Base-by-base conservation (phyloP, 1,140 invertebrate genomes). In the Neelides sp. region DNA sequence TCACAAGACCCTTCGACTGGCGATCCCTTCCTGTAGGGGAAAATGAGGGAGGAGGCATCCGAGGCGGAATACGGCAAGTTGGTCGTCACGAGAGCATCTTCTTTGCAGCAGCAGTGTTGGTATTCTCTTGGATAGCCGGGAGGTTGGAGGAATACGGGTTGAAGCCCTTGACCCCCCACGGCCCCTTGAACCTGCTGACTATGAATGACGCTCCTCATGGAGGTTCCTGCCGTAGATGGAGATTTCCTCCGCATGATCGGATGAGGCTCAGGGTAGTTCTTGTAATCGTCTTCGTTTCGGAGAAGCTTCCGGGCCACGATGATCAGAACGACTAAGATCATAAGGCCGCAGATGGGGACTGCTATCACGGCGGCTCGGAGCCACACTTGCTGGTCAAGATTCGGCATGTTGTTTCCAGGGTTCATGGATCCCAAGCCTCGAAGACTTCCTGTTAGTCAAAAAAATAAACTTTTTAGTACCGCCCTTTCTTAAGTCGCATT, bases 311-410 rank as follows among this genome's bases (percentile, higher is more conserved):
- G 5, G 20, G 55, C 55, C 32, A 57, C 55, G 12, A 52, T 36
- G 23, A 57, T 57, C n/a, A 57, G 47, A 22, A 48, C 50, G 13
- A 57, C 36, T 10, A 57, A 42, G 36, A 57, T 57, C 45, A 57
- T 52, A 17, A 57, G 46, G 41, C 55, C 55, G 48, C 55, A 57
- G 34, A 57, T 57, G 13, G 55, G 55, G n/a, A 57, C 55, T 12
- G 50, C 50, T 23, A 57, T 57, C 39, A 57, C 50, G 5, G 55
- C 55, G 22, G 55, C 55, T 22, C 55, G 49, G 12, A 57, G 24
- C 55, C 55, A 57, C 2, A 57, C 55, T 48, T 57, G 55, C 24
- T 57, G 55, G 20, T 57, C 55, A 10, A 57, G 23, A n/a, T n/a
- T n/a, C n/a, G n/a, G n/a, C n/a, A n/a, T n/a, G n/a, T n/a, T n/a